Percentiles rank a stretch among this genome's conserved stretches.
phyloP scores from a whole-genome alignment of 1,140 invertebrate species.

The Heterodera schachtii region DNA sequence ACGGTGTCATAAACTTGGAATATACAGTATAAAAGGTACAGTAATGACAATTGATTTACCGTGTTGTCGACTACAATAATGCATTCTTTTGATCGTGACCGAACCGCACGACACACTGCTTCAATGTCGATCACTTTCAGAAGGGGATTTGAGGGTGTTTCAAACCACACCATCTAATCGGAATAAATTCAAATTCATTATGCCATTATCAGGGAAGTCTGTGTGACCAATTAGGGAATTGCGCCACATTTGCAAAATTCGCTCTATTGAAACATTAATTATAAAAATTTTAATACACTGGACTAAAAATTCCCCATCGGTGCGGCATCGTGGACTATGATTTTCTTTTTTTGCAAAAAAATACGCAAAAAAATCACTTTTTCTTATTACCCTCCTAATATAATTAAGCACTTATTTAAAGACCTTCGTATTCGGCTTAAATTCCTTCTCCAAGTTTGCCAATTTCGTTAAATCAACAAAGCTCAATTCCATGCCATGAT shows the following conservation, averaged over 20 bases:
- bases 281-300: no score
- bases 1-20: slow-evolving; percentile 18
- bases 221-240: no score
- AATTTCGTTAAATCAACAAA: slow-evolving; percentile 78
- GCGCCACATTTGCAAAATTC: no score
- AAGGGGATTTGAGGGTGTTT: slow-evolving; percentile 95
- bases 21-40: no score
- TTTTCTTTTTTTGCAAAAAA: no score
- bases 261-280: no score
- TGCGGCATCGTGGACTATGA: no score
- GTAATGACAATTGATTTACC: slow-evolving; percentile 72
- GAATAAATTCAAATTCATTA: neutral
- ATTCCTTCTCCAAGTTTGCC: slow-evolving; percentile 73
- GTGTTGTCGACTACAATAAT: slow-evolving; percentile 94
- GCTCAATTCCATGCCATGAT: slow-evolving; percentile 44
- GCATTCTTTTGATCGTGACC: slow-evolving; percentile 70
- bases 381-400: neutral
- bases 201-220: no score
- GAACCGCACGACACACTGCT: slow-evolving; percentile 74
- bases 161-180: slow-evolving; percentile 83
- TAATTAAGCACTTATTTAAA: slow-evolving; percentile 63
- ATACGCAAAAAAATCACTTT: no score
- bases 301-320: no score
- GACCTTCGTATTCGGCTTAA: slow-evolving; percentile 82
- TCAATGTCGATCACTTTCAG: slow-evolving; percentile 88